Base-by-base conservation (phyloP, 2,113 vertebrate genomes). In the Hippocampus abdominalis region DNA sequence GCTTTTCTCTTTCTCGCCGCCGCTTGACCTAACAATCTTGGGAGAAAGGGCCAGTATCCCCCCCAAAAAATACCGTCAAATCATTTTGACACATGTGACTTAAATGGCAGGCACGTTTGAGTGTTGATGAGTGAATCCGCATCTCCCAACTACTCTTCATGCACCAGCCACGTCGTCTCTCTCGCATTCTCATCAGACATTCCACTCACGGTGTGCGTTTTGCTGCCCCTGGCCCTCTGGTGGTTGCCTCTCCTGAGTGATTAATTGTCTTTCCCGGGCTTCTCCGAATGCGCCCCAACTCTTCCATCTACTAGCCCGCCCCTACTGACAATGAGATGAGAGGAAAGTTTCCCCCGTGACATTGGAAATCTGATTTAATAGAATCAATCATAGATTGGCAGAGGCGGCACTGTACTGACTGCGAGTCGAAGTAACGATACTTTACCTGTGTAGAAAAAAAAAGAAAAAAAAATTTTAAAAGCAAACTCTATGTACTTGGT, bases 221-320 rank as follows among this genome's bases (percentile, higher is more conserved):
- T 66, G 49, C 64, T 39, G 66, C 25, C 46, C 42, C 20, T 21
- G 64, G 57, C 78, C 75, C 75, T 75, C 23, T 36, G 64, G 76
- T 64, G 51, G 48, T 62, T 29, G 42, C 65, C 62, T 71, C 82
- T 76, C 73, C 70, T 40, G 51, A 56, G 75, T 81, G 75, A 69
- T 81, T 73, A 68, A 80, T 80, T 66, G 70, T 78, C 64, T 78
- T 36, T 68, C 65, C 54, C 73, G 61, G 75, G 53, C 66, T 29
- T 68, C 68, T 78, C 62, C 63, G 39, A 70, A 75, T 9, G 15
- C 40, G 66, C 59, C n/a, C 48, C 53, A 25, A 57, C 20, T 51
- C 63, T 40, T 62, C 62, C 49, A 27, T 39, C 56, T 49, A 42
- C 66, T 40, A 11, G 51, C 20, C 51, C 51, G 21, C n/a, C 13